A percentile compares a stretch with the other conserved stretches of the same genome.
These are phyloP conservation scores for Todus mexicanus DNA, from an alignment of 2,797 vertebrate species.

Conservation along the genomic window DNA sequence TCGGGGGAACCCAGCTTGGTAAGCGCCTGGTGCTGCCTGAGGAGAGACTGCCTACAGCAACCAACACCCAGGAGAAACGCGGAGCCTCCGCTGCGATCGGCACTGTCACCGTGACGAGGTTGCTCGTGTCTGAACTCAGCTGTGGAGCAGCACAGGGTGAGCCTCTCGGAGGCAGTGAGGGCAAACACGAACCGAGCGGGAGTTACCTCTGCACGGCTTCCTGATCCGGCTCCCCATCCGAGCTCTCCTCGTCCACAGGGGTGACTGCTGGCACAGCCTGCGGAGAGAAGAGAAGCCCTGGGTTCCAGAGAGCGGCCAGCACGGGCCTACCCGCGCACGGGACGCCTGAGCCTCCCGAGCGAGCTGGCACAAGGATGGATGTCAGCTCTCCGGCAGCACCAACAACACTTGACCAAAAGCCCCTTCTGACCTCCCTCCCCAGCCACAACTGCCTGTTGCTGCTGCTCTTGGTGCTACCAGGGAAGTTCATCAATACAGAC, in stretches of 20 bases:
- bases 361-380: not conserved
- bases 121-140: not conserved
- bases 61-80: not conserved
- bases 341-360: not conserved
- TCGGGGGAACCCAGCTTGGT: not conserved
- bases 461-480: not conserved
- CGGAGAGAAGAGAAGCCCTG: conserved; percentile 11
- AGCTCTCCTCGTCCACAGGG: conserved; percentile 98
- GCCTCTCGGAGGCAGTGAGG: conserved; percentile 31
- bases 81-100: not conserved
- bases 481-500: not conserved
- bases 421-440: not conserved
- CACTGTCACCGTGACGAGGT: not conserved
- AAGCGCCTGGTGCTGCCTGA: not conserved
- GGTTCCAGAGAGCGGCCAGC: not conserved
- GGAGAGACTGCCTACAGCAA: not conserved
- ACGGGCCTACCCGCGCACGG: not conserved
- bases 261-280: conserved; percentile 93
- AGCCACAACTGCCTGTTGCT: not conserved
- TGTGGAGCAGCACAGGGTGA: not conserved
- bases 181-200: conserved; percentile 50
- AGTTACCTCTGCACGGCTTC: conserved; percentile 98
- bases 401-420: not conserved
- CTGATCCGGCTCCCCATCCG: conserved; percentile 95
- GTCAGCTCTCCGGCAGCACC: not conserved